phyloP scores from a whole-genome alignment of 1,140 invertebrate species.

The Hetaerina americana region DNA sequence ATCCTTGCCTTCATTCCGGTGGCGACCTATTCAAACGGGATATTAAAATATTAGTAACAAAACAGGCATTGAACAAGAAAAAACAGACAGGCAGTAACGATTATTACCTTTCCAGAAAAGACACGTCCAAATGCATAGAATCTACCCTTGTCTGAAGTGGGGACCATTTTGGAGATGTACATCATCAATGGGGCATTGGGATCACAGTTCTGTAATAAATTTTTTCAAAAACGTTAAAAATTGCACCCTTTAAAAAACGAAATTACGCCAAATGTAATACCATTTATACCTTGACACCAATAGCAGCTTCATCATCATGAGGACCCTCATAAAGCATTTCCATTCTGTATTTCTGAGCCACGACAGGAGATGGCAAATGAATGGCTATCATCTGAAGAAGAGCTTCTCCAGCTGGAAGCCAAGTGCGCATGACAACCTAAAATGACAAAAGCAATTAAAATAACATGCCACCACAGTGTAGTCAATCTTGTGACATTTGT shows the following conservation, averaged over 20 bases:
- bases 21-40: conserved; percentile 41
- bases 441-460: background rate
- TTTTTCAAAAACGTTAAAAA: background rate
- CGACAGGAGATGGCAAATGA: conserved; percentile 96
- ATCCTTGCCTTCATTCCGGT: conserved; percentile 95
- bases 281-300: conserved; percentile 59
- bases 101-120: conserved; percentile 89
- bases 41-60: no score
- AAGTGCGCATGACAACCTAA: conserved; percentile 97
- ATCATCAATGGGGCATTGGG: conserved; percentile 97
- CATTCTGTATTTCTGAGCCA: conserved; percentile 98
- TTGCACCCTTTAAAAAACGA: background rate
- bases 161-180: conserved; percentile 99
- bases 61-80: no score
- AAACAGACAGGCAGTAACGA: no score
- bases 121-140: conserved; percentile 99
- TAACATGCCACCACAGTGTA: conserved; percentile 16
- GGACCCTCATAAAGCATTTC: conserved; percentile 99
- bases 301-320: conserved; percentile 88
- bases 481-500: background rate
- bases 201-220: conserved; percentile 68
- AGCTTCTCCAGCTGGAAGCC: conserved; percentile 98
- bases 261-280: background rate
- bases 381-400: conserved; percentile 99
- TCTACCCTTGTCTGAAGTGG: conserved; percentile 96